phyloP scores from a whole-genome alignment of 2,888 invertebrate species.

The Petrolisthes cinctipes region DNA sequence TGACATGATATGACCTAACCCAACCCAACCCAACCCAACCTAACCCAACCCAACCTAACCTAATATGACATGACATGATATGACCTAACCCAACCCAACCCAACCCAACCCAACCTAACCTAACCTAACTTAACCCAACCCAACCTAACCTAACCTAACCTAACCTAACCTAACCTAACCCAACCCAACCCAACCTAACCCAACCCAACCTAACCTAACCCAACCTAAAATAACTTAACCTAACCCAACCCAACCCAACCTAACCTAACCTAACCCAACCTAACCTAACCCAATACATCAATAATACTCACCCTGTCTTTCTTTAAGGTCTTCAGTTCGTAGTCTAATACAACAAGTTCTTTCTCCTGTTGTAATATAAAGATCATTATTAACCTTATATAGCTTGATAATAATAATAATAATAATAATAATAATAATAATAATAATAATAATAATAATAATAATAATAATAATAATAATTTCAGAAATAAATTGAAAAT shows the following conservation, averaged over 20 bases:
- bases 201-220: not conserved
- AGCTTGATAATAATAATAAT: too few species aligned
- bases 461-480: too few species aligned
- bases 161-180: not conserved
- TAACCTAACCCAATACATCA: not conserved
- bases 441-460: too few species aligned
- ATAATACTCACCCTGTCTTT: conserved; percentile 26
- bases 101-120: not conserved
- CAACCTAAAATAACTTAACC: not conserved
- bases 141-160: not conserved
- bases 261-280: not conserved
- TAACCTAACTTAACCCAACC: not conserved
- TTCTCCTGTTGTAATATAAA: conserved; percentile 6
- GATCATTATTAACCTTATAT: too few species aligned
- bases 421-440: too few species aligned
- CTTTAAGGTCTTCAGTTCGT: conserved; percentile 35
- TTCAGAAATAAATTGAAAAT: too few species aligned
- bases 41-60: not conserved
- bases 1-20: not conserved
- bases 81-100: not conserved
- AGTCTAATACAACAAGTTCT: conserved; percentile 33
- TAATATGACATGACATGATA: too few species aligned
- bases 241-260: not conserved
- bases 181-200: not conserved
- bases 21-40: not conserved